Conservation (phyloP, 1,140 invertebrate genomes). For the Hyphantria cunea region DNA sequence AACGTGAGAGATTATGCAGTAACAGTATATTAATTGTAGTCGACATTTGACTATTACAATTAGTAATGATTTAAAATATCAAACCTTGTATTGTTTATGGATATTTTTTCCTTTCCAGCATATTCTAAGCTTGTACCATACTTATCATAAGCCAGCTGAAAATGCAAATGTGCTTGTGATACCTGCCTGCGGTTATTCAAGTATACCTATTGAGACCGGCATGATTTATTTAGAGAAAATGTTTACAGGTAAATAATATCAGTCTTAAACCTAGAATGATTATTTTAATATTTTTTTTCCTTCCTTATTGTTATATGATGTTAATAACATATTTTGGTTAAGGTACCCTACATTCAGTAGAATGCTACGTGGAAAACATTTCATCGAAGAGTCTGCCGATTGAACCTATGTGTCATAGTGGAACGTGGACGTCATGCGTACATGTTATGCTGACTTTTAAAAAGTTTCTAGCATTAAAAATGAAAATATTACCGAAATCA, state of each 20-base stretch:
- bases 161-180: slow-evolving; percentile 91
- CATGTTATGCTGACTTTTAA: slow-evolving; percentile 83
- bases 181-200: slow-evolving; percentile 95
- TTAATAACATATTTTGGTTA: slow-evolving; percentile 30
- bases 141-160: slow-evolving; percentile 89
- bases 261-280: background rate
- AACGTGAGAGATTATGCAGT: no score
- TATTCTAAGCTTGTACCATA: slow-evolving; percentile 91
- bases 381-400: slow-evolving; percentile 47
- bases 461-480: slow-evolving; percentile 82
- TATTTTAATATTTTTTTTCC: background rate
- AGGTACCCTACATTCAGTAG: slow-evolving; percentile 88
- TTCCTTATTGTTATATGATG: no score
- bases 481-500: slow-evolving; percentile 59
- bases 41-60: no score
- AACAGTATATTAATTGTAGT: background rate
- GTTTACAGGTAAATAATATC: slow-evolving; percentile 83
- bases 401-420: slow-evolving; percentile 79
- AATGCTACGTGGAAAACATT: slow-evolving; percentile 84
- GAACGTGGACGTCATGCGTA: slow-evolving; percentile 81
- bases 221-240: slow-evolving; percentile 87
- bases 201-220: slow-evolving; percentile 92
- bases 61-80: background rate
- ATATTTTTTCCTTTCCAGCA: slow-evolving; percentile 82
- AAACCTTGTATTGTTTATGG: no score